Evolutionary conservation across 2,797 vertebrate genomes (phyloP).

Genomic region (Melanotaenia nigrans): DNA sequence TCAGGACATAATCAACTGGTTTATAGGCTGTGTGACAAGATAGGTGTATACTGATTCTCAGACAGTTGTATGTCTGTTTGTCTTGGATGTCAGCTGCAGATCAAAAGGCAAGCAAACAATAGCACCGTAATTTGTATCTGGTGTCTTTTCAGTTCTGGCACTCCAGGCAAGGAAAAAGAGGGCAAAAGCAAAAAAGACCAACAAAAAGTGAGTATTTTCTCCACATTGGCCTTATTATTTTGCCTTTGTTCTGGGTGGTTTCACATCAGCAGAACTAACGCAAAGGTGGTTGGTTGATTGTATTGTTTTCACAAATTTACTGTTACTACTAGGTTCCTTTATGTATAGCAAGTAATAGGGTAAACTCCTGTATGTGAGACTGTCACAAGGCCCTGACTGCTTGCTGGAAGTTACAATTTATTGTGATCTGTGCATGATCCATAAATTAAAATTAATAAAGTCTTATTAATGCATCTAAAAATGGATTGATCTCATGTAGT

Average conservation of each 20-base stretch:
- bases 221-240: neutral
- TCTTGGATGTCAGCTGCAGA: constrained; percentile 31
- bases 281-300: constrained; percentile 9
- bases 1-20: neutral
- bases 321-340: constrained; percentile 1
- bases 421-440: constrained; percentile 21
- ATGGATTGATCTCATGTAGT: neutral
- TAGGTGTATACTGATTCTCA: neutral
- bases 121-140: constrained; percentile 25
- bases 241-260: neutral
- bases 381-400: constrained; percentile 16
- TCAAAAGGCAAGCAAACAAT: constrained; percentile 37
- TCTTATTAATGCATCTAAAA: neutral
- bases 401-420: constrained; percentile 1
- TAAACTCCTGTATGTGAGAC: neutral
- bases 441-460: constrained; percentile 1
- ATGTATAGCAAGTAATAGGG: neutral
- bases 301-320: constrained; percentile 10
- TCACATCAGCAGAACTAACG: neutral
- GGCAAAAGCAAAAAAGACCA: constrained; percentile 84
- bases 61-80: constrained; percentile 16
- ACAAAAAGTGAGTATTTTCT: constrained; percentile 82
- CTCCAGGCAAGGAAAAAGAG: constrained; percentile 87
- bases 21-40: neutral
- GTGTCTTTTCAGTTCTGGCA: constrained; percentile 80